phyloP scores from a whole-genome alignment of 64 coral and sea anemone genomes.

The Montipora sp. region DNA sequence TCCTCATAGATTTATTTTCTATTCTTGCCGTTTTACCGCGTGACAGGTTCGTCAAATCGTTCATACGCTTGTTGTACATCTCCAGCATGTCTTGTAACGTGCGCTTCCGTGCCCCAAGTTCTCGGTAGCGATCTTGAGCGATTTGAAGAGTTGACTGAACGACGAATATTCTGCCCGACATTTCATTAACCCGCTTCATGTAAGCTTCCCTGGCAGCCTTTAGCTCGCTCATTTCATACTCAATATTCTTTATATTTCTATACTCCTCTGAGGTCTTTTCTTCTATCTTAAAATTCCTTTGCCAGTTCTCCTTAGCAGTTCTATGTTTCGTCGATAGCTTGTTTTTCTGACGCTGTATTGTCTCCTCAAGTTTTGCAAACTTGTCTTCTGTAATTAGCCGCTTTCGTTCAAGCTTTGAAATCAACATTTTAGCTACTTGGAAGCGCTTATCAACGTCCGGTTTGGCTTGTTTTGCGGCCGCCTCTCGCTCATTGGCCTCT shows the following conservation, averaged over 20 bases:
- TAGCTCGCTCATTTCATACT: constrained; percentile 83
- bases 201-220: constrained; percentile 70
- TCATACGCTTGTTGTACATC: constrained; percentile 67
- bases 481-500: constrained; percentile 32
- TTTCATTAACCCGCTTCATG: constrained; percentile 51
- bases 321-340: constrained; percentile 35
- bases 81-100: constrained; percentile 69
- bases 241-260: constrained; percentile 68
- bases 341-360: constrained; percentile 46
- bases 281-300: constrained; percentile 40
- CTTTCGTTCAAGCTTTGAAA: constrained; percentile 57
- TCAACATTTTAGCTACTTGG: constrained; percentile 43
- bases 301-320: constrained; percentile 47
- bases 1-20: constrained; percentile 44
- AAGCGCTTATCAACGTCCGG: constrained; percentile 42
- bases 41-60: constrained; percentile 18
- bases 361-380: constrained; percentile 59
- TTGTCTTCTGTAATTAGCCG: constrained; percentile 69
- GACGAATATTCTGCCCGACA: constrained; percentile 21
- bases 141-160: constrained; percentile 62
- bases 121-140: constrained; percentile 48
- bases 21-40: constrained; percentile 16
- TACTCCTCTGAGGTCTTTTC: constrained; percentile 53
- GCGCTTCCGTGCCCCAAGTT: constrained; percentile 32
- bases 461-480: constrained; percentile 56